phyloP scores from a whole-genome alignment of 2,113 vertebrate species.

The Synchiropus splendidus region DNA sequence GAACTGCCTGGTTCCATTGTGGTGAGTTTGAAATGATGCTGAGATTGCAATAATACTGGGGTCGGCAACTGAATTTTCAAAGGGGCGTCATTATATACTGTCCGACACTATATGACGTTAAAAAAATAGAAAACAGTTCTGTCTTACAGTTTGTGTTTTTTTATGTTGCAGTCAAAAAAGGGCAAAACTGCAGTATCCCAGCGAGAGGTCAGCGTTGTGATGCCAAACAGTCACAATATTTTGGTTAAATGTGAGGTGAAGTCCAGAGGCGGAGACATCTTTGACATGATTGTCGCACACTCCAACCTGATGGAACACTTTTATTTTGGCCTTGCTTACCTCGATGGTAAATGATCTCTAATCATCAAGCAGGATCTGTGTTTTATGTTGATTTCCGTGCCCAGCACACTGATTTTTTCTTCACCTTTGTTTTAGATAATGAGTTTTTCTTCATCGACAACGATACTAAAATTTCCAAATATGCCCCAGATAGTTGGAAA shows the following conservation, averaged over 20 bases:
- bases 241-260: slow-evolving; percentile 80
- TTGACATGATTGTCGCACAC: slow-evolving; percentile 74
- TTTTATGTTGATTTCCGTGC: not conserved
- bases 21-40: slow-evolving; percentile 53
- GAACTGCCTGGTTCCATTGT: slow-evolving; percentile 79
- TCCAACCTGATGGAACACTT: slow-evolving; percentile 74
- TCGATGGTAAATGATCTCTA: slow-evolving; percentile 63
- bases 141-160: not conserved
- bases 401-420: not conserved
- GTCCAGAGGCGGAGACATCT: slow-evolving; percentile 73
- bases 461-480: slow-evolving; percentile 79
- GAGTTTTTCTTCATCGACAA: slow-evolving; percentile 87
- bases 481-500: slow-evolving; percentile 80
- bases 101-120: not conserved
- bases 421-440: slow-evolving; percentile 61
- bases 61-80: not conserved
- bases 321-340: slow-evolving; percentile 83
- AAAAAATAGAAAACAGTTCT: not conserved
- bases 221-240: slow-evolving; percentile 78
- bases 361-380: not conserved
- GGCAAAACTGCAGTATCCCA: slow-evolving; percentile 73
- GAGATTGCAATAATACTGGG: not conserved
- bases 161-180: slow-evolving; percentile 72
- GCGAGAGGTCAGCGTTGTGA: slow-evolving; percentile 73
- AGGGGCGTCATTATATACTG: too few relatives aligned